These are phyloP conservation scores for Pampusana beccarii DNA, from an alignment of 2,113 vertebrate genomes.

Conservation along the genomic window DNA sequence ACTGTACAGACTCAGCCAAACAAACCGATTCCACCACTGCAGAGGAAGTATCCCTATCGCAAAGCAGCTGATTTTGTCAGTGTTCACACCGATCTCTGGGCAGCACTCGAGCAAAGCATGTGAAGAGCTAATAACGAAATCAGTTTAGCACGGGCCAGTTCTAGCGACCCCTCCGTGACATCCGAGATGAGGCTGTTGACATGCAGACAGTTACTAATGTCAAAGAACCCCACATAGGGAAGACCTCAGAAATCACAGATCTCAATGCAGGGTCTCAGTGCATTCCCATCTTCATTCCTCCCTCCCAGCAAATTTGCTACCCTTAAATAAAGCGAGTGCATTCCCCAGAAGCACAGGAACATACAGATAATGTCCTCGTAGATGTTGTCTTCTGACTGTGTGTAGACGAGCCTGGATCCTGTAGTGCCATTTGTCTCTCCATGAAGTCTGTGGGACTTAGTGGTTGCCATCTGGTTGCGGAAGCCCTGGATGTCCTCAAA, in stretches of 20 bases:
- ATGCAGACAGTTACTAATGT: not conserved
- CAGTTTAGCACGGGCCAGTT: not conserved
- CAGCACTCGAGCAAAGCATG: not conserved
- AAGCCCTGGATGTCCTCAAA: conserved; percentile 92
- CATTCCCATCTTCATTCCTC: not conserved
- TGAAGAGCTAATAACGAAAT: not conserved
- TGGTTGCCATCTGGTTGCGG: conserved; percentile 58
- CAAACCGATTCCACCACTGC: not conserved
- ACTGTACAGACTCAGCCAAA: not conserved
- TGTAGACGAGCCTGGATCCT: conserved; percentile 79
- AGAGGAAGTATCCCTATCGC: not conserved
- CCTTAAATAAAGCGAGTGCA: not conserved
- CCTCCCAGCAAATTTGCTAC: not conserved
- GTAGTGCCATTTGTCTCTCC: conserved; percentile 68
- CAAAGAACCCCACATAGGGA: not conserved
- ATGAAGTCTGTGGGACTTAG: conserved; percentile 64
- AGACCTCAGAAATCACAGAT: not conserved
- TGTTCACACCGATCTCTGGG: not conserved
- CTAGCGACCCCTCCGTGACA: not conserved
- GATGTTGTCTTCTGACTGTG: conserved; percentile 94
- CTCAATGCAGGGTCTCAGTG: not conserved
- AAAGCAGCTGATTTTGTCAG: not conserved
- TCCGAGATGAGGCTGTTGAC: not conserved
- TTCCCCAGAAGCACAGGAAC: conserved; percentile 59
- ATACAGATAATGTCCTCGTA: conserved; percentile 97